Percentiles rank a stretch among this genome's conserved stretches.
phyloP scores from a whole-genome alignment of 2,888 invertebrate genomes.

The Taphrorychus bicolor region DNA sequence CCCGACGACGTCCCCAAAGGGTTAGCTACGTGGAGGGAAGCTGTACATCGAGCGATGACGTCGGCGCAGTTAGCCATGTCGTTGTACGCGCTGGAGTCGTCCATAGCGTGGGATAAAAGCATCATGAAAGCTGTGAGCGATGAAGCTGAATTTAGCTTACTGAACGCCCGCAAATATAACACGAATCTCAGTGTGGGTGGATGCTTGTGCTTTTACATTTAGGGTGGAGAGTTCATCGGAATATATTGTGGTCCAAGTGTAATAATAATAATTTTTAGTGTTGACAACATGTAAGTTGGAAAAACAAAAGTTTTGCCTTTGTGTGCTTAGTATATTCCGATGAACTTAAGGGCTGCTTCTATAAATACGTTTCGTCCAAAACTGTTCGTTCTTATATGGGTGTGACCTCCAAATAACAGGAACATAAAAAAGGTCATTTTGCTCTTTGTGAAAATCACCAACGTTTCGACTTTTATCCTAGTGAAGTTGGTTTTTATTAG shows the following conservation, averaged over 20 bases:
- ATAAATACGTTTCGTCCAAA: no score
- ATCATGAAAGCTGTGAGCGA: conserved; percentile 98
- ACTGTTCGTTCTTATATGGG: no score
- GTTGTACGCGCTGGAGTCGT: conserved; percentile 86
- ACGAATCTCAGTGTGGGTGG: conserved; percentile 61
- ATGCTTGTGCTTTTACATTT: conserved; percentile 48
- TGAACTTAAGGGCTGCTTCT: no score
- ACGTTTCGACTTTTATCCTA: no score
- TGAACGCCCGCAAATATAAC: conserved; percentile 62
- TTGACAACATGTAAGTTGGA: no score
- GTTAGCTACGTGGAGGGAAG: conserved; percentile 87
- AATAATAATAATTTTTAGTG: no score
- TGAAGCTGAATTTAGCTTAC: conserved; percentile 59
- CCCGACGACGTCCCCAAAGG: conserved; percentile 76
- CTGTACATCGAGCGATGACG: conserved; percentile 82
- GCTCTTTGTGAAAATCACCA: no score
- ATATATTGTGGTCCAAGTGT: neutral
- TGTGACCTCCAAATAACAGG: no score
- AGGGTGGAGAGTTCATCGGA: neutral
- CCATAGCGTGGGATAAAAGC: conserved; percentile 98
- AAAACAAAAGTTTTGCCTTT: no score
- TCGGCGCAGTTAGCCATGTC: conserved; percentile 92
- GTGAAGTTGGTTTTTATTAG: no score
- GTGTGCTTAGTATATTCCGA: no score
- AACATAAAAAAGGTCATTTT: no score